A percentile compares a stretch with the other conserved stretches of the same genome.
These are phyloP conservation scores for Spondyliosoma cantharus DNA, from an alignment of 2,797 vertebrate genomes.

Conservation along the genomic window DNA sequence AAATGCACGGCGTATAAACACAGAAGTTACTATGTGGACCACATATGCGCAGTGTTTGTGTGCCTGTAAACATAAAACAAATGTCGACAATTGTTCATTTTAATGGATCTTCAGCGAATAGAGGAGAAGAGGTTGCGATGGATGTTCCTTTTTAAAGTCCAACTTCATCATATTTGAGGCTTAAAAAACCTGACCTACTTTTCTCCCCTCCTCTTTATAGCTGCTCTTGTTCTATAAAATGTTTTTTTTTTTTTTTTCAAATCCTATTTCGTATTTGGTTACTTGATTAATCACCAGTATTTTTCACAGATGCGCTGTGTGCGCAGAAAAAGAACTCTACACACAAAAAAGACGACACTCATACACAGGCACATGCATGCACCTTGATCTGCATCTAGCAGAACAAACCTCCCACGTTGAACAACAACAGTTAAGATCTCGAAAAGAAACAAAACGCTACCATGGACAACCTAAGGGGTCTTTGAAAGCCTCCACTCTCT, in stretches of 20 bases:
- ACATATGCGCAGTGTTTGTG: constrained; percentile 12
- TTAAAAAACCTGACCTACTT: constrained; percentile 69
- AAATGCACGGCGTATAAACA: constrained; percentile 8
- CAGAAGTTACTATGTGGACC: not conserved
- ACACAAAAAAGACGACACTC: constrained; percentile 28
- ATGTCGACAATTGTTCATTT: constrained; percentile 53
- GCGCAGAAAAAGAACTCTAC: constrained; percentile 27
- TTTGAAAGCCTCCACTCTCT: constrained; percentile 71
- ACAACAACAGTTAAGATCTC: constrained; percentile 73
- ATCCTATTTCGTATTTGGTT: constrained; percentile 44
- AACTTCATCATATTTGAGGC: constrained; percentile 54
- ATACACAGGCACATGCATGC: constrained; percentile 38
- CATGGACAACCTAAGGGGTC: constrained; percentile 66
- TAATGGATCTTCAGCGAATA: constrained; percentile 55
- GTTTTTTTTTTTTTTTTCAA: not conserved
- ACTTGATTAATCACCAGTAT: constrained; percentile 63
- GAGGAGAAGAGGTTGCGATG: constrained; percentile 22
- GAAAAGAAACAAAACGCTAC: constrained; percentile 52
- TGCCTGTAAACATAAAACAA: constrained; percentile 12
- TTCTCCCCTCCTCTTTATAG: constrained; percentile 22
- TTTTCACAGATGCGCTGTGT: constrained; percentile 33
- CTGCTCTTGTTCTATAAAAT: constrained; percentile 29
- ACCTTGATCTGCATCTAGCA: constrained; percentile 76
- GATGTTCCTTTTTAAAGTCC: constrained; percentile 51
- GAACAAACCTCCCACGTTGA: constrained; percentile 68